These are phyloP conservation scores for Mormoops blainvillei DNA, from an alignment of 2,113 vertebrate species.

Conservation along the genomic window DNA sequence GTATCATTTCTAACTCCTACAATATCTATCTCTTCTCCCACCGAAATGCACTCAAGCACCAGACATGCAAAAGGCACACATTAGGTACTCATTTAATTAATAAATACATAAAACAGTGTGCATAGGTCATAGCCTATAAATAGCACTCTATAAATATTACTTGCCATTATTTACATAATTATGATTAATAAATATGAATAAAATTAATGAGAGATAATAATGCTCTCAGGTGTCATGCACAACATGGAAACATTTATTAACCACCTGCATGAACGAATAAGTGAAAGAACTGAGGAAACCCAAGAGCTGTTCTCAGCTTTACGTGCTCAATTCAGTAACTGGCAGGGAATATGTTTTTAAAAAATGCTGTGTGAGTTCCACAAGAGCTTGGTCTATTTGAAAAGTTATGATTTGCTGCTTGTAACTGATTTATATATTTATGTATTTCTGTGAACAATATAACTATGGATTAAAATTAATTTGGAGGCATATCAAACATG, in stretches of 20 bases:
- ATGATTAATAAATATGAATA: neutral
- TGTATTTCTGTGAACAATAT: neutral
- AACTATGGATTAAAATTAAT: neutral
- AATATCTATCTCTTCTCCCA: neutral
- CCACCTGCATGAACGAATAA: neutral
- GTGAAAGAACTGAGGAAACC: neutral
- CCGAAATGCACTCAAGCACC: neutral
- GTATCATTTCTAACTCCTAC: neutral
- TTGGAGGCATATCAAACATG: neutral
- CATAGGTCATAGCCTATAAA: neutral
- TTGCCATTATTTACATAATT: neutral
- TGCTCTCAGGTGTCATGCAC: neutral
- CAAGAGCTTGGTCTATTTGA: neutral
- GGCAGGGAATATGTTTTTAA: neutral
- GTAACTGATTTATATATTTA: neutral
- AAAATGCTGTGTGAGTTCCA: neutral
- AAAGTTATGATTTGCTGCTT: neutral
- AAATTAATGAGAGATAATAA: neutral
- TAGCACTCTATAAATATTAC: neutral
- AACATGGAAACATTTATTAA: neutral
- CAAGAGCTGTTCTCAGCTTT: neutral
- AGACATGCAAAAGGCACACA: neutral
- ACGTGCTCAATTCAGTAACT: neutral
- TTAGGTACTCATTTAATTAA: neutral
- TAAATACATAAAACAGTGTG: neutral